Percentiles rank a stretch among this genome's conserved stretches.
Conservation (phyloP, 37 sponge, comb jelly and placozoan species). For the Aphrocallistes beatrix region DNA sequence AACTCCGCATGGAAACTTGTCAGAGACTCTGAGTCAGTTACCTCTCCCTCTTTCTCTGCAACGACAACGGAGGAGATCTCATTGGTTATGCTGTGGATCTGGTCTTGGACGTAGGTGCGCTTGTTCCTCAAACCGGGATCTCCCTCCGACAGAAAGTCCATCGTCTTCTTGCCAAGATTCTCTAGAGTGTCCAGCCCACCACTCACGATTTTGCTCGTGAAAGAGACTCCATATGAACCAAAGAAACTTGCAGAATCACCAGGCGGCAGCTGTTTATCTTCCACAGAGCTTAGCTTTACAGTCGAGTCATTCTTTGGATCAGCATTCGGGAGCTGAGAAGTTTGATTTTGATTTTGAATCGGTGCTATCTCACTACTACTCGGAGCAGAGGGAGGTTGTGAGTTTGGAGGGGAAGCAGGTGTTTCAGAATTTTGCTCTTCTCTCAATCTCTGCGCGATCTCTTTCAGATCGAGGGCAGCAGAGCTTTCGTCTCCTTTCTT, state of each 20-base stretch:
- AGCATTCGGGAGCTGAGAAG: too few species aligned
- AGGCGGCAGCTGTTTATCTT: too few species aligned
- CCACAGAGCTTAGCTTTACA: too few species aligned
- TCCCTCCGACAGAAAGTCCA: constrained; percentile 69
- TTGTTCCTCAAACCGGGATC: constrained; percentile 73
- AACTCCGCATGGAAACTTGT: not conserved
- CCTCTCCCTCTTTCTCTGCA: not conserved
- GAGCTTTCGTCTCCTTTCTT: not conserved
- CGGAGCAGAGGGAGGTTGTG: too few species aligned
- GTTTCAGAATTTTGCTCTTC: not conserved
- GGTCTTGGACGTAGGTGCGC: constrained; percentile 34
- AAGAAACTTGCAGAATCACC: not conserved
- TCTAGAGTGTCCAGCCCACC: constrained; percentile 80
- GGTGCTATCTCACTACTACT: too few species aligned
- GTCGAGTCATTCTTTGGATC: too few species aligned
- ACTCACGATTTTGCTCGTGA: constrained; percentile 26
- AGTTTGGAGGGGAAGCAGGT: not conserved
- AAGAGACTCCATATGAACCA: not conserved
- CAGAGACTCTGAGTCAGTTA: not conserved
- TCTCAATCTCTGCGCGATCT: not conserved
- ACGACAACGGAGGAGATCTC: not conserved
- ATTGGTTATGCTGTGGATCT: not conserved
- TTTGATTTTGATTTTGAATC: too few species aligned
- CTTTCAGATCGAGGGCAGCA: not conserved
- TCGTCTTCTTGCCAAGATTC: constrained; percentile 75